These are phyloP conservation scores for Acrocephalus arundinaceus DNA, from an alignment of 2,113 vertebrate genomes.

Conservation along the genomic window DNA sequence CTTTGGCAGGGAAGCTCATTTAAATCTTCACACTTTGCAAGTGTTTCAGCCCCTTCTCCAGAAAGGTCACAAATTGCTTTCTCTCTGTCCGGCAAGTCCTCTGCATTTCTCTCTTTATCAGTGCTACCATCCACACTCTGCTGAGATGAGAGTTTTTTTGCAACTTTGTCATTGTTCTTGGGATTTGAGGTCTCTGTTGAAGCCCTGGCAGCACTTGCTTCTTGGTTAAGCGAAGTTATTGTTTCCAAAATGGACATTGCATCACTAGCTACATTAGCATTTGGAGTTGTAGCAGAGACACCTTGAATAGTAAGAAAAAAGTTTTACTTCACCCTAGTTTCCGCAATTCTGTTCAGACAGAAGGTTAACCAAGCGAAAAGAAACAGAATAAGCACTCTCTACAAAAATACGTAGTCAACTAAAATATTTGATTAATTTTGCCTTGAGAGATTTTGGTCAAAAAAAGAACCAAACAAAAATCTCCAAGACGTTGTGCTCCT, in stretches of 20 bases:
- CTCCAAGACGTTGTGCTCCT: neutral
- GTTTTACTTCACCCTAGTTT: neutral
- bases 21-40: slow-evolving; percentile 68
- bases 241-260: slow-evolving; percentile 94
- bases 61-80: slow-evolving; percentile 61
- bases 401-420: neutral
- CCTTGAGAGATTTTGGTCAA: neutral
- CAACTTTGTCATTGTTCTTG: slow-evolving; percentile 67
- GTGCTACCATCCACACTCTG: slow-evolving; percentile 59
- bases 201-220: slow-evolving; percentile 83
- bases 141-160: slow-evolving; percentile 69
- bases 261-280: slow-evolving; percentile 75
- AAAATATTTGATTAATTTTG: neutral
- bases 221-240: slow-evolving; percentile 90
- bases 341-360: accelerated
- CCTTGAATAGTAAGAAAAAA: slow-evolving; percentile 61
- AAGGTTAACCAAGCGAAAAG: neutral
- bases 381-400: neutral
- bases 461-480: neutral
- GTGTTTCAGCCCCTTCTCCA: slow-evolving; percentile 73
- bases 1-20: slow-evolving; percentile 62
- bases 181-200: slow-evolving; percentile 71
- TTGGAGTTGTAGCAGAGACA: slow-evolving; percentile 64
- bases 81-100: slow-evolving; percentile 75
- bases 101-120: slow-evolving; percentile 72